These are phyloP conservation scores for Bombus waltoni DNA, from an alignment of 1,140 invertebrate genomes.

Conservation along the genomic window DNA sequence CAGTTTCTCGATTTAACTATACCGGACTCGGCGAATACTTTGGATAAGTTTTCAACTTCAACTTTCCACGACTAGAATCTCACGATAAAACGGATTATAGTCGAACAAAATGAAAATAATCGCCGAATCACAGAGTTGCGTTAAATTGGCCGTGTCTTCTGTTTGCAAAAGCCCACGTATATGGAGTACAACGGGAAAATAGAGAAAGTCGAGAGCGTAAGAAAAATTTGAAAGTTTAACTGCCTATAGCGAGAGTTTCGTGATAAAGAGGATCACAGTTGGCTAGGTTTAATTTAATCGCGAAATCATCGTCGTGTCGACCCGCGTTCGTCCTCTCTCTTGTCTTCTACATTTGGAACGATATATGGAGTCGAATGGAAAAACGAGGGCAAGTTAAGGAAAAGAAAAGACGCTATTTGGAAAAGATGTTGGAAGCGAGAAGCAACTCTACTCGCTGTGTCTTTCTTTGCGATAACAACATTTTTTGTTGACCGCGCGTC, in stretches of 20 bases:
- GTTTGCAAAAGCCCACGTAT: background rate
- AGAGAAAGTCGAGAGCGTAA: background rate
- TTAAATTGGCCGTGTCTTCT: background rate
- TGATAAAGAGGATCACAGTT: too few species aligned
- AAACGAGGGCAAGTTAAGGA: background rate
- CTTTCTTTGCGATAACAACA: conserved; percentile 8
- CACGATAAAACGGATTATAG: background rate
- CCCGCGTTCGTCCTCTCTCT: background rate
- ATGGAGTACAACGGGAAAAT: background rate
- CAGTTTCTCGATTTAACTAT: background rate
- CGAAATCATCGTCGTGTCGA: background rate
- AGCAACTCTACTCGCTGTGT: background rate
- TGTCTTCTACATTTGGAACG: background rate
- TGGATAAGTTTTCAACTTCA: background rate
- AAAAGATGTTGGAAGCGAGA: background rate
- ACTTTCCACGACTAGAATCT: background rate
- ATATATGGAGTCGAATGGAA: background rate
- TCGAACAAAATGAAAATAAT: background rate
- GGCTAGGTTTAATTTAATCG: too few species aligned
- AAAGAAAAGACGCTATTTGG: background rate
- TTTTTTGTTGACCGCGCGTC: conserved; percentile 12
- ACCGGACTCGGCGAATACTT: background rate
- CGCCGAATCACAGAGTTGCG: background rate
- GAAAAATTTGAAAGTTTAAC: background rate
- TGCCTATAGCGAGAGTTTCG: too few species aligned